phyloP scores from a whole-genome alignment of 2,113 vertebrate genomes.

The Pitta sordida region DNA sequence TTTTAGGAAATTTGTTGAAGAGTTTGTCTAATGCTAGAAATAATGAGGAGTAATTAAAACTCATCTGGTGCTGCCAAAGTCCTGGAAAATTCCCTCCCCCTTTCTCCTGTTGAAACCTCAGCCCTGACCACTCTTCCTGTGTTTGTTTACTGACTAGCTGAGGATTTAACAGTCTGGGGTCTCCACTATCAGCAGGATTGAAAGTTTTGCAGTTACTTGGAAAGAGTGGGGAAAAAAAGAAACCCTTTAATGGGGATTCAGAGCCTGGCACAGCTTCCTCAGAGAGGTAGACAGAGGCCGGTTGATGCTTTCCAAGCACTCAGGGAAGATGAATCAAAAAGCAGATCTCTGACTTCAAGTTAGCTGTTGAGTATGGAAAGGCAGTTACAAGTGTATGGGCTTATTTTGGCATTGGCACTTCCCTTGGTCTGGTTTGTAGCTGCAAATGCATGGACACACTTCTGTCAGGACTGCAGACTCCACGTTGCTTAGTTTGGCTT shows the following conservation, averaged over 20 bases:
- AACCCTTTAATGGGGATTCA: not conserved
- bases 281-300: not conserved
- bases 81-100: slow-evolving; percentile 15
- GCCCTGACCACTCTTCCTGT: slow-evolving; percentile 37
- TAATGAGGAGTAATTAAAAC: slow-evolving; percentile 10
- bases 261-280: not conserved
- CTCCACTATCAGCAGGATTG: not conserved
- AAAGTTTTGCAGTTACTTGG: not conserved
- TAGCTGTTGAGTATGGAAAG: not conserved
- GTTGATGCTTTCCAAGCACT: not conserved
- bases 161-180: not conserved
- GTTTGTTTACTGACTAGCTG: slow-evolving; percentile 37
- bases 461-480: not conserved
- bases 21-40: not conserved
- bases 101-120: not conserved
- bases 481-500: not conserved
- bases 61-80: not conserved
- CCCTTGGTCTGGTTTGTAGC: not conserved
- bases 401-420: fast-evolving
- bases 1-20: not conserved
- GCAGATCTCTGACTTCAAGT: not conserved
- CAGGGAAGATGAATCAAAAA: not conserved
- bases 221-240: not conserved
- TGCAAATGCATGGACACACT: fast-evolving
- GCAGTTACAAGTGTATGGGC: not conserved